Base-by-base conservation (phyloP, 2,888 invertebrate species). In the Ophion ellenae region DNA sequence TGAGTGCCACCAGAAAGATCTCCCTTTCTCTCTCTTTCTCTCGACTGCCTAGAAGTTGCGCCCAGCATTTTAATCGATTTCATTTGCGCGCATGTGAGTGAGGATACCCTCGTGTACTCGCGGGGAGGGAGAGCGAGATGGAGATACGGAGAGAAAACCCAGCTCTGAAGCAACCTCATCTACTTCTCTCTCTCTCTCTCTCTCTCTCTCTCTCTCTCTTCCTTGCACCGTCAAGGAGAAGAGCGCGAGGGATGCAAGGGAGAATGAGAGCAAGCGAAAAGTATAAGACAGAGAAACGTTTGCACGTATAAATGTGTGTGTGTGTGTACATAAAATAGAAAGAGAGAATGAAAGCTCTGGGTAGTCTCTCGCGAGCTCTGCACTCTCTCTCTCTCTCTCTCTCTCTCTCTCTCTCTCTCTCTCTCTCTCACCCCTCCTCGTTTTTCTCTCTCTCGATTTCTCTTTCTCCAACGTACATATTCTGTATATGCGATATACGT, bases 11-110 rank as follows among this genome's bases (percentile, higher is more conserved):
- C 87, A 87, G 88, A 87, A 87, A 85, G 75, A 86, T 32, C 61
- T 69, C 45, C 45, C 67, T 67, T 66, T 69, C 63, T 81, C 64
- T 93, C 93, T 93, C 94, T 94, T 94, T 94, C 94, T 94, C 94
- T 94, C 94, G 94, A 95, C 94, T 95, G 94, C 94, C 95, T 95
- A 95, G 95, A 95, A 95, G 95, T 95, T 95, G 95, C 95, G 95
- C 95, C 95, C 95, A 95, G 95, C 95, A 95, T 95, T 95, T 96
- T 95, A 95, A 96, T 96, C 95, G 96, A 96, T 96, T 95, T 95
- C 95, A 96, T 95, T 96, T 95, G 95, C 95, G 94, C 94, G 95
- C 95, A 95, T 95, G 95, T 95, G 95, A 95, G 95, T 94, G 95
- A 95, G 94, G 47, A 89, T 89, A 91, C 78, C 80, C 9, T 47